A percentile compares a stretch with the other conserved stretches of the same genome.
Evolutionary conservation across 2,113 vertebrate species (phyloP).

Genomic region (Takifugu flavidus): DNA sequence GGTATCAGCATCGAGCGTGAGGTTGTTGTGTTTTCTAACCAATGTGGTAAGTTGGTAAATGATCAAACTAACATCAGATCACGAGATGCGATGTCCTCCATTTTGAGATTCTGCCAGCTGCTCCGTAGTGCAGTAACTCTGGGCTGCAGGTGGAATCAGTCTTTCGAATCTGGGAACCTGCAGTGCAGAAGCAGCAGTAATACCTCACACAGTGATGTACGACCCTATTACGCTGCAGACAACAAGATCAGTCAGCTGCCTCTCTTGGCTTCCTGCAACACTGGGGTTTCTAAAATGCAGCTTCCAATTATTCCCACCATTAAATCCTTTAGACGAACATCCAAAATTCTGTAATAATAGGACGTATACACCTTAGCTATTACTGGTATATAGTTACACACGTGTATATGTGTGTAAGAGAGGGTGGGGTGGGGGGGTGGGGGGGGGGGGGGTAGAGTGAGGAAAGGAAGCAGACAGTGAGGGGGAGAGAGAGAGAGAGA

Average conservation of each 20-base stretch:
- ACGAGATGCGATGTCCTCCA: background rate
- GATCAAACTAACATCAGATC: too few relatives aligned
- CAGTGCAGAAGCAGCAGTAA: conserved; percentile 51
- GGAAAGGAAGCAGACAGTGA: too few relatives aligned
- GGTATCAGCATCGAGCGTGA: too few relatives aligned
- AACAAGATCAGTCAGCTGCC: conserved; percentile 51
- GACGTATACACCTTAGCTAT: too few relatives aligned
- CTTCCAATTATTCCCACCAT: background rate
- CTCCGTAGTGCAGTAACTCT: conserved; percentile 16
- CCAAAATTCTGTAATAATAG: too few relatives aligned
- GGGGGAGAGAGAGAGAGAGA: too few relatives aligned
- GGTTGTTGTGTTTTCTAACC: too few relatives aligned
- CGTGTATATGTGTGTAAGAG: conserved; percentile 1
- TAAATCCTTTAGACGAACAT: too few relatives aligned
- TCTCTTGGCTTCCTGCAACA: background rate
- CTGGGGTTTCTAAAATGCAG: conserved; percentile 1
- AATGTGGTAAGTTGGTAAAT: too few relatives aligned
- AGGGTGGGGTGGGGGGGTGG: too few relatives aligned
- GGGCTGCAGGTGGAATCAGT: conserved; percentile 54
- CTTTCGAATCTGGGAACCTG: conserved; percentile 37
- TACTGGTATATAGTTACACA: too few relatives aligned
- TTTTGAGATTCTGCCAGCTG: conserved; percentile 32
- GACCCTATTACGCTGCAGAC: conserved; percentile 53
- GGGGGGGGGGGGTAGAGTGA: too few relatives aligned
- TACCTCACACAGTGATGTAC: conserved; percentile 50